Base-by-base conservation (phyloP, 2,888 invertebrate species). In the Hirudinaria manillensis region DNA sequence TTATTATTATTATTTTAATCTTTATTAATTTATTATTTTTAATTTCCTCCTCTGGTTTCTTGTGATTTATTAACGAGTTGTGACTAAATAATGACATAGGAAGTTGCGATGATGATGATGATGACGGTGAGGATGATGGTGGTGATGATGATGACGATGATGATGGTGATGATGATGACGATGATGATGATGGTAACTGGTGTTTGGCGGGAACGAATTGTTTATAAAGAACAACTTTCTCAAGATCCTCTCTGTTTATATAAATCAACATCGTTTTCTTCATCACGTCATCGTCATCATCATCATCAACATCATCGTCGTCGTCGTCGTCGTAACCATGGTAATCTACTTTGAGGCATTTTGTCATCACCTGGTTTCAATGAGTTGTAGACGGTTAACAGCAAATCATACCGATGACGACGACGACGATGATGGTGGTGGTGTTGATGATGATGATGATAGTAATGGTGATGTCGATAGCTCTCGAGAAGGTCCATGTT, bases 381-480 rank as follows among this genome's bases (percentile, higher is more conserved):
- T n/a, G n/a, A n/a, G 36, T 6, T 10, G 36, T 10, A 6, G 36
- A 36, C 10, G 36, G 10, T 36, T 3, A 36, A 6, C 4, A 36
- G 3, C 4, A 10, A 36, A 36, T 36, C 4, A 36, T 36, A 10
- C 3, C 36, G 38, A 38, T n/a, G 66, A 65, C n/a, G 65, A 66
- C 45, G 45, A 74, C 36, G 53, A 66, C 24, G 29, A 67, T 38
- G 53, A 74, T 73, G 27, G 65, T 34, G 61, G 29, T 51, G 72
- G 55, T 56, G 55, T 55, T 56, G 72, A 55, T 72, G 72, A 56
- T 72, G 72, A 72, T 72, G 72, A 56, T 72, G 72, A 72, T 72
- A 56, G 55, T 72, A 16, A 45, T 45, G 45, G 1, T 45, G 45
- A 45, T 45, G 45, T 1, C 16, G 45, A 45, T 45, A 16, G 45